phyloP scores from a whole-genome alignment of 2,888 invertebrate genomes.

The Linnaemya tessellans region DNA sequence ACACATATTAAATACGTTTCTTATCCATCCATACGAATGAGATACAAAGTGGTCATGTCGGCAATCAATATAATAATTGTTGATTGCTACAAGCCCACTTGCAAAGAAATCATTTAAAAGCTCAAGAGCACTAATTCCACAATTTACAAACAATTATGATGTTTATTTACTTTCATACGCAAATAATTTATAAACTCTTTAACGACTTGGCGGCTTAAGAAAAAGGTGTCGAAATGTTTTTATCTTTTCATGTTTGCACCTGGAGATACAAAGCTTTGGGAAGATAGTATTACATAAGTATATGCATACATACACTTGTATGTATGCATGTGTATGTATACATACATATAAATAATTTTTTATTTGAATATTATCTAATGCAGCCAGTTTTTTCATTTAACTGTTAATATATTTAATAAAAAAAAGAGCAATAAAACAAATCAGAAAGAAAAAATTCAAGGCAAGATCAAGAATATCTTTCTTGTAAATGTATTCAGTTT shows the following conservation, averaged over 20 bases:
- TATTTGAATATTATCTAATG: not conserved
- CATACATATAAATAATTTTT: not conserved
- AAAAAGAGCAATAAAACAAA: not conserved
- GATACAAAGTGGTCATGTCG: conserved; percentile 25
- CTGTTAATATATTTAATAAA: conserved; percentile 26
- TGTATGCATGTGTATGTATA: not conserved
- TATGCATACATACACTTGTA: not conserved
- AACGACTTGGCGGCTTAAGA: conserved; percentile 25
- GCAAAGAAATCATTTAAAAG: conserved; percentile 42
- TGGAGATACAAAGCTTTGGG: not conserved
- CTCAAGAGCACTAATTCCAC: conserved; percentile 54
- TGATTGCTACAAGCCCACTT: conserved; percentile 67
- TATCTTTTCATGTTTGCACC: conserved; percentile 24
- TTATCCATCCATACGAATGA: conserved; percentile 23
- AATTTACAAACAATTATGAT: conserved; percentile 33
- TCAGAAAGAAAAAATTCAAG: not conserved
- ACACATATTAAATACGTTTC: not conserved
- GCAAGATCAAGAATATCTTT: conserved; percentile 47
- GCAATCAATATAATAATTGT: conserved; percentile 64
- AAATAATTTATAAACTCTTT: conserved; percentile 29
- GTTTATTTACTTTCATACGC: conserved; percentile 13
- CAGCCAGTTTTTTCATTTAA: not conserved
- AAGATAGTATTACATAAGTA: not conserved
- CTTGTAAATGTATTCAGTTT: conserved; percentile 24
- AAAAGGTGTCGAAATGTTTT: conserved; percentile 25